Percentiles rank a stretch among this genome's conserved stretches.
Evolutionary conservation across 2,113 vertebrate species (phyloP).

Genomic region (Camelus dromedarius): DNA sequence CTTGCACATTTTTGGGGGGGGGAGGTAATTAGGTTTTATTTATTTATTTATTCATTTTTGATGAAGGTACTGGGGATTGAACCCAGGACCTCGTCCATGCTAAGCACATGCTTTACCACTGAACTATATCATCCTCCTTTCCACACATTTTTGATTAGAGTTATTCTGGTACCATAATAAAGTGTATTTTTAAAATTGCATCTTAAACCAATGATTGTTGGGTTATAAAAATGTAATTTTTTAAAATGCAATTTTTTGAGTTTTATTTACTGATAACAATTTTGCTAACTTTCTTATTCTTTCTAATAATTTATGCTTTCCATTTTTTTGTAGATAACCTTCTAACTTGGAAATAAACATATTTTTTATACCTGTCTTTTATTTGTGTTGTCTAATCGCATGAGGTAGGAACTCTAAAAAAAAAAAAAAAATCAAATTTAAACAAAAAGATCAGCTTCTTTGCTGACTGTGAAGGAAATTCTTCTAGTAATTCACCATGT

Average conservation of each 20-base stretch:
- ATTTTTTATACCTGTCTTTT: neutral
- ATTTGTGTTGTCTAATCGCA: neutral
- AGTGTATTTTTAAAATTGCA: neutral
- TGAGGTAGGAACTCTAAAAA: neutral
- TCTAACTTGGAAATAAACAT: neutral
- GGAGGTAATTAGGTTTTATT: too few species aligned
- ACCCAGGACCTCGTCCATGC: too few species aligned
- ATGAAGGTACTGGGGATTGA: too few species aligned
- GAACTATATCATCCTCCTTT: too few species aligned
- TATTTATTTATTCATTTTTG: too few species aligned
- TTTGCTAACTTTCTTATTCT: conserved; percentile 19
- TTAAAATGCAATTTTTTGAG: neutral
- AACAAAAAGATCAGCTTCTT: neutral
- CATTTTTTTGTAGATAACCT: neutral
- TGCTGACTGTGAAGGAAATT: conserved; percentile 23
- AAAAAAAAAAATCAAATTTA: neutral
- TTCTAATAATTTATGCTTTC: conserved; percentile 33
- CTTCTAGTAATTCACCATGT: conserved; percentile 6
- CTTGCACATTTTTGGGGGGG: neutral
- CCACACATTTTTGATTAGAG: neutral
- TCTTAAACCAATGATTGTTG: neutral
- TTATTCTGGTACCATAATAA: neutral
- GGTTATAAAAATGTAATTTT: conserved; percentile 13
- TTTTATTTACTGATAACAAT: conserved; percentile 2
- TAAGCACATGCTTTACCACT: too few species aligned